Evolutionary conservation across 2,797 vertebrate species (phyloP).

Genomic region (Leptatherina wallacei): DNA sequence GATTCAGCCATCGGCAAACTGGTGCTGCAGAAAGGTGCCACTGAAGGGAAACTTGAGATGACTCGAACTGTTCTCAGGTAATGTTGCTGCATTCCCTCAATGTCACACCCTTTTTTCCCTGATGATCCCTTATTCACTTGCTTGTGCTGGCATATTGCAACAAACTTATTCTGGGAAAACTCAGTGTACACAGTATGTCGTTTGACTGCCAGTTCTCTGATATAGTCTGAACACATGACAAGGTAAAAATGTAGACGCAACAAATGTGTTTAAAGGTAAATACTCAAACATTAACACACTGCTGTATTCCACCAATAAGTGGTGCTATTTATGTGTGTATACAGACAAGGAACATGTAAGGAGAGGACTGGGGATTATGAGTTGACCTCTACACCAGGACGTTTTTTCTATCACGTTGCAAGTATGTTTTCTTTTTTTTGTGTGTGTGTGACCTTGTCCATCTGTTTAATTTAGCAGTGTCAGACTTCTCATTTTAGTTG

Average conservation of each 20-base stretch:
- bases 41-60: conserved; percentile 55
- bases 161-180: too few species aligned
- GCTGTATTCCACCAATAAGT: not conserved
- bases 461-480: not conserved
- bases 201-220: too few species aligned
- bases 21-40: conserved; percentile 68
- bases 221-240: too few species aligned
- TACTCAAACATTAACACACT: not conserved
- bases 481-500: not conserved
- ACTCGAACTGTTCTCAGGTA: conserved; percentile 65
- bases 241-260: too few species aligned
- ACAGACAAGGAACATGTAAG: conserved; percentile 71
- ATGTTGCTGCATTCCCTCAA: not conserved
- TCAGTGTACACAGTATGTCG: too few species aligned
- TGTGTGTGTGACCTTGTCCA: not conserved
- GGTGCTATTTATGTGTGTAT: conserved; percentile 9
- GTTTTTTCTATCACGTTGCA: conserved; percentile 65
- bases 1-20: conserved; percentile 81
- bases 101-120: not conserved
- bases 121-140: not conserved
- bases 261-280: not conserved
- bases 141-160: too few species aligned
- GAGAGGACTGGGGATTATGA: conserved; percentile 68
- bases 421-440: conserved; percentile 53
- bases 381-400: conserved; percentile 76